Percentiles rank a stretch among this genome's conserved stretches.
phyloP scores from a whole-genome alignment of 2,113 vertebrate species.

The Pimephales promelas region DNA sequence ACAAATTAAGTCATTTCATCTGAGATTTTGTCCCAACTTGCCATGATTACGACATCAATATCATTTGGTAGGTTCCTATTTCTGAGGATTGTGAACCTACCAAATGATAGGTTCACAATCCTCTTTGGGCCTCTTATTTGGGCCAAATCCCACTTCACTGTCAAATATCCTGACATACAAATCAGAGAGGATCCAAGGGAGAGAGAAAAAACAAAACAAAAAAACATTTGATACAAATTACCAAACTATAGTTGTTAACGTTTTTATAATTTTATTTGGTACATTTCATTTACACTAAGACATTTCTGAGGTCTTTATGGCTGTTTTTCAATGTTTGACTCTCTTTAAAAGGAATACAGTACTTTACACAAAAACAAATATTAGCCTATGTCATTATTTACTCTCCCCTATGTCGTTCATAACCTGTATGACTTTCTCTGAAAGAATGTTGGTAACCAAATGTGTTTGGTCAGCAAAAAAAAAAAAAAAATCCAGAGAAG shows the following conservation, averaged over 20 bases:
- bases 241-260: neutral
- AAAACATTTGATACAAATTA: neutral
- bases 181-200: too few species aligned
- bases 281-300: neutral
- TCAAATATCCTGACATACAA: neutral
- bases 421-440: neutral
- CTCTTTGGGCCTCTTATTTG: too few species aligned
- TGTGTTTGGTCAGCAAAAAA: neutral
- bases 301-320: neutral
- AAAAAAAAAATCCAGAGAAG: too few species aligned
- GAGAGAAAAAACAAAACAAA: too few species aligned
- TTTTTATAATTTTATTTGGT: neutral
- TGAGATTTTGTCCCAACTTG: neutral
- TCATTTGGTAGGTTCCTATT: neutral
- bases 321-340: neutral
- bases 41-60: too few species aligned
- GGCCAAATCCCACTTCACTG: neutral
- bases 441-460: neutral
- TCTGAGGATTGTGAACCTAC: neutral
- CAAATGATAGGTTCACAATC: too few species aligned
- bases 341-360: neutral
- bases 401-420: neutral
- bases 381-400: neutral
- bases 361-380: neutral
- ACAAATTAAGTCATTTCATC: neutral